Evolutionary conservation across 2,888 invertebrate species (phyloP).

Genomic region (Lissocephala sabroskyi): DNA sequence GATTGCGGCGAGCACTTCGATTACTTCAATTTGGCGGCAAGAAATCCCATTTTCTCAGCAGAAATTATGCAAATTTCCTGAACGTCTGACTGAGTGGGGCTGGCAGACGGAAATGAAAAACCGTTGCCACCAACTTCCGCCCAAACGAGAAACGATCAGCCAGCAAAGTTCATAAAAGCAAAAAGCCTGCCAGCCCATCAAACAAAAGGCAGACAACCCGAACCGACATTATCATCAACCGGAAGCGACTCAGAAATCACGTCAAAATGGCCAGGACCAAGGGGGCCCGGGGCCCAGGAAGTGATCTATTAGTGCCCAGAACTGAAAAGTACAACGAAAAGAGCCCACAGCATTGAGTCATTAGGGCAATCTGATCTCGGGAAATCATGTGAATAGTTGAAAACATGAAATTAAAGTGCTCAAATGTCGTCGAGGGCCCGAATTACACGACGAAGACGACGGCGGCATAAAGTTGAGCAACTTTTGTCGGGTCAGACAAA

Average conservation of each 20-base stretch:
- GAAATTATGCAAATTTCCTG: slow-evolving; percentile 40
- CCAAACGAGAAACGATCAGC: slow-evolving; percentile 23
- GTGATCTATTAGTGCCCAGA: slow-evolving; percentile 57
- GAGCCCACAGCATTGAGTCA: slow-evolving; percentile 12
- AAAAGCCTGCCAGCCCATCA: slow-evolving; percentile 52
- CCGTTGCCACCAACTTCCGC: slow-evolving; percentile 50
- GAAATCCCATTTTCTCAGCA: neutral
- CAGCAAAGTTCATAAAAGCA: slow-evolving; percentile 55
- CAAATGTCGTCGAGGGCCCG: slow-evolving; percentile 33
- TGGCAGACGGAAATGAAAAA: slow-evolving; percentile 38
- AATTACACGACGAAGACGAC: slow-evolving; percentile 51
- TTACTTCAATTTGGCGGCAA: neutral
- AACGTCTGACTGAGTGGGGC: too few relatives aligned
- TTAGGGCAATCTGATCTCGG: slow-evolving; percentile 68
- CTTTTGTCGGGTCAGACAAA: slow-evolving; percentile 41
- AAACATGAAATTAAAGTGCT: slow-evolving; percentile 62
- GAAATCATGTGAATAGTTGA: slow-evolving; percentile 60
- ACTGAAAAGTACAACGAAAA: slow-evolving; percentile 28
- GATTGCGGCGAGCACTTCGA: too few relatives aligned
- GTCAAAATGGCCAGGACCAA: slow-evolving; percentile 47
- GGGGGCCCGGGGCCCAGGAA: slow-evolving; percentile 64
- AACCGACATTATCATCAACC: slow-evolving; percentile 45
- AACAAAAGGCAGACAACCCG: slow-evolving; percentile 12
- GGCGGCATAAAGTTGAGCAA: slow-evolving; percentile 68
- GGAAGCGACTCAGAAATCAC: slow-evolving; percentile 68